Percentiles rank a stretch among this genome's conserved stretches.
These are phyloP conservation scores for Frankliniella fusca DNA, from an alignment of 2,888 invertebrate species.

Conservation along the genomic window DNA sequence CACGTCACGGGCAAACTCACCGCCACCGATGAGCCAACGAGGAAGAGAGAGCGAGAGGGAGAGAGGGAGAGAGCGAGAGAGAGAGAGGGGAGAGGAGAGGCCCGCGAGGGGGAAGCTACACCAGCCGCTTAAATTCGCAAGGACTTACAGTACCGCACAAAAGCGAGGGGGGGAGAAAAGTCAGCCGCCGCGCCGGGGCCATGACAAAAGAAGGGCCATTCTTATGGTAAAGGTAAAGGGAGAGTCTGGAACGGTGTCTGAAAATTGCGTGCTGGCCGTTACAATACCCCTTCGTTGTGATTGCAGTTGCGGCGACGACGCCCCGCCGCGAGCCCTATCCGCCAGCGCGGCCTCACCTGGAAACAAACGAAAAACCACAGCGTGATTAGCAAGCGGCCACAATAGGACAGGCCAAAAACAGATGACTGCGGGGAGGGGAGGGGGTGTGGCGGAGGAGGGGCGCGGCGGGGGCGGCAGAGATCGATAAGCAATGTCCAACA, in stretches of 20 bases:
- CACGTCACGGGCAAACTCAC: not conserved
- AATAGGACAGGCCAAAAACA: not conserved
- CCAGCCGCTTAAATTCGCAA: too few species aligned
- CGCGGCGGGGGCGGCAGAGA: not conserved
- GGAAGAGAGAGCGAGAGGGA: not conserved
- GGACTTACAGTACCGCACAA: too few species aligned
- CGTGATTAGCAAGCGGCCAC: not conserved
- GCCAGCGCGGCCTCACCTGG: not conserved
- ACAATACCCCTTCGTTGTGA: too few species aligned
- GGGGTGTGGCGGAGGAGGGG: not conserved
- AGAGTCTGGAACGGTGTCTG: too few species aligned
- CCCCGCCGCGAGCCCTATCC: not conserved
- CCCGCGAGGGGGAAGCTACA: not conserved
- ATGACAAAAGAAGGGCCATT: not conserved
- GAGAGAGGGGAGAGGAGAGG: too few species aligned
- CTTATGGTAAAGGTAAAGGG: too few species aligned
- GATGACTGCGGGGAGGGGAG: not conserved
- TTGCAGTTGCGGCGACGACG: not conserved
- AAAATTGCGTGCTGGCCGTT: too few species aligned
- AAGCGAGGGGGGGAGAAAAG: too few species aligned
- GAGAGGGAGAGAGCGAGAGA: not conserved
- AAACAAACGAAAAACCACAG: not conserved
- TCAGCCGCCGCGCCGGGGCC: not conserved
- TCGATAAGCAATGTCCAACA: slow-evolving; percentile 24
- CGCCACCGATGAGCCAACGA: not conserved